Evolutionary conservation across 2,888 invertebrate genomes (phyloP).

Genomic region (Xestoiulus laeticollis): DNA sequence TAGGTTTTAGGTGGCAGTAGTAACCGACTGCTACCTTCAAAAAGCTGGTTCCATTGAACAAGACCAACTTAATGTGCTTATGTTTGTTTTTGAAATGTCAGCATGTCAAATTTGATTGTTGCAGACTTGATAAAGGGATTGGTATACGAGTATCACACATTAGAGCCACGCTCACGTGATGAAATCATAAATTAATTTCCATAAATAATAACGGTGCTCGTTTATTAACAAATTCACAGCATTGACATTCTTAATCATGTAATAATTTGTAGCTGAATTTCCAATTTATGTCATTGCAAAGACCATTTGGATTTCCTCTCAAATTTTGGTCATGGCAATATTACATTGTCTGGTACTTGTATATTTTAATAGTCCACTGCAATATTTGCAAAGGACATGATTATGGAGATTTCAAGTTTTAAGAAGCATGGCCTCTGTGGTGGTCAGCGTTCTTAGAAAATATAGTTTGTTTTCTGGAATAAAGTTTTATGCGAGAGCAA

Average conservation of each 20-base stretch:
- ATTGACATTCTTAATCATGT: not conserved
- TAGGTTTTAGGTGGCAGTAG: no score
- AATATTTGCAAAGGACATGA: slow-evolving; percentile 7
- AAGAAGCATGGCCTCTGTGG: slow-evolving; percentile 2
- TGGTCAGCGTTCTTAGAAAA: not conserved
- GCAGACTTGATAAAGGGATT: no score
- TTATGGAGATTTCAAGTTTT: slow-evolving; percentile 23
- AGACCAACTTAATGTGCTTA: no score
- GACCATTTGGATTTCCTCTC: not conserved
- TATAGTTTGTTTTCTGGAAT: slow-evolving; percentile 22
- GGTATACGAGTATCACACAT: no score
- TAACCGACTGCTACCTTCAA: no score
- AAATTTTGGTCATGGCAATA: not conserved
- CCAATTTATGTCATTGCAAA: not conserved
- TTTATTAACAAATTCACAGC: no score
- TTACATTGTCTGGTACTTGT: not conserved
- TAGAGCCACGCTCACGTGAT: no score
- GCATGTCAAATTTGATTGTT: no score
- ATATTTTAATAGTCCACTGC: not conserved
- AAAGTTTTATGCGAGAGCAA: slow-evolving; percentile 10
- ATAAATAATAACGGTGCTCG: no score
- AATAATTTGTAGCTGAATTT: not conserved
- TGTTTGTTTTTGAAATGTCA: no score
- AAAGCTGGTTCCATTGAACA: no score
- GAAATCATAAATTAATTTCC: no score